phyloP scores from a whole-genome alignment of 2,888 invertebrate species.

The Temnothorax ravouxi region DNA sequence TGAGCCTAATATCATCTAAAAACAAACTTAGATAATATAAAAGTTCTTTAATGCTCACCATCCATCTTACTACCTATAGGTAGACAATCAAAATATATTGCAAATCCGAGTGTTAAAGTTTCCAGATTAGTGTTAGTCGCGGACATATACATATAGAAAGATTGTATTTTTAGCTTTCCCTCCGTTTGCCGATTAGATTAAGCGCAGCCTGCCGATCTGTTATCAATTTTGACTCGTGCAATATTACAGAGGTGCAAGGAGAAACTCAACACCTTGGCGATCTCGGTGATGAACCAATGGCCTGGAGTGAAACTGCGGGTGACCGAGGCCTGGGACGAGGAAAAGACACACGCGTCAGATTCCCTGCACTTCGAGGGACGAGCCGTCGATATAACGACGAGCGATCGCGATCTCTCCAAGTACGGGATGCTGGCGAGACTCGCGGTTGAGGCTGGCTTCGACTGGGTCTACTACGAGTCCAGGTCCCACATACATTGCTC shows the following conservation, averaged over 20 bases:
- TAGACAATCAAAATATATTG: not conserved
- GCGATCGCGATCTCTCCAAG: conserved; percentile 96
- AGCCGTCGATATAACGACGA: conserved; percentile 98
- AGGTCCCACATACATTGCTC: conserved; percentile 98
- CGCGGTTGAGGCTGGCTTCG: conserved; percentile 98
- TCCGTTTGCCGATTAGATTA: not conserved
- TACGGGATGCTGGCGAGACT: conserved; percentile 98
- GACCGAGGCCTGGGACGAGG: conserved; percentile 98
- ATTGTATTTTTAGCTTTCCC: not conserved
- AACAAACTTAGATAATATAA: not conserved
- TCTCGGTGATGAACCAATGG: conserved; percentile 99
- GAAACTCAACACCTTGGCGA: conserved; percentile 96
- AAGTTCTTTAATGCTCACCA: no score
- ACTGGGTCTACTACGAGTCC: conserved; percentile 99
- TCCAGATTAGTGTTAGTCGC: not conserved
- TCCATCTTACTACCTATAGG: not conserved
- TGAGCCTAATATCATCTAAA: not conserved
- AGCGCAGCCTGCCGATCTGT: not conserved
- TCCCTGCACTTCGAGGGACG: conserved; percentile 98
- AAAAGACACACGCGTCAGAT: conserved; percentile 91
- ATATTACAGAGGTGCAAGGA: conserved; percentile 94
- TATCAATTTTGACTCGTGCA: not conserved
- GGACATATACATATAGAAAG: not conserved
- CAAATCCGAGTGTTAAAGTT: not conserved
- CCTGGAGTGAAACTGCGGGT: conserved; percentile 97